A percentile compares a stretch with the other conserved stretches of the same genome.
phyloP scores from a whole-genome alignment of 2,797 vertebrate species.

The Staurois parvus region DNA sequence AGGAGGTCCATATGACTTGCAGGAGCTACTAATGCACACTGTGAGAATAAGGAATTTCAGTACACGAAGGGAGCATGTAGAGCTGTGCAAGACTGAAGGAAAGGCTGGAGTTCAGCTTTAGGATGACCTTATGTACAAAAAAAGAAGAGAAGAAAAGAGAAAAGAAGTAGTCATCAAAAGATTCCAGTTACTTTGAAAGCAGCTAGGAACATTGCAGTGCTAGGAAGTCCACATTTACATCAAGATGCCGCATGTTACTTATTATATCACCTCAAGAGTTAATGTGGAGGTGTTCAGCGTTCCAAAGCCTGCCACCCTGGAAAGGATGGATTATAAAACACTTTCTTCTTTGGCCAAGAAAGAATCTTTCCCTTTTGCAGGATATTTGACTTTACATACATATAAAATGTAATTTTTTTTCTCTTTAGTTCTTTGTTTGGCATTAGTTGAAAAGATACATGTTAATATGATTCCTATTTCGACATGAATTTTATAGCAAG shows the following conservation, averaged over 20 bases:
- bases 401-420: neutral
- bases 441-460: neutral
- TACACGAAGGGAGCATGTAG: no score
- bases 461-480: neutral
- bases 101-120: no score
- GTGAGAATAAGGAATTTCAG: no score
- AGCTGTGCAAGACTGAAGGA: no score
- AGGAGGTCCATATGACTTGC: no score
- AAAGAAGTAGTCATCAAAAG: slow-evolving; percentile 73
- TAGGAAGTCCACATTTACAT: slow-evolving; percentile 69
- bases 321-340: slow-evolving; percentile 53
- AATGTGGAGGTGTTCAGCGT: slow-evolving; percentile 61
- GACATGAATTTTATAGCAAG: neutral
- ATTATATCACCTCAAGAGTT: slow-evolving; percentile 73
- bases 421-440: neutral
- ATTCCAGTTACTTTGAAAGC: slow-evolving; percentile 81
- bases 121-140: no score
- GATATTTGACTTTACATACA: neutral
- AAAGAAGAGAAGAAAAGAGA: no score
- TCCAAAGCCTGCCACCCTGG: slow-evolving; percentile 37
- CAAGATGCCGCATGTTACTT: slow-evolving; percentile 75
- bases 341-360: slow-evolving; percentile 51
- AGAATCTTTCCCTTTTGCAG: slow-evolving; percentile 46
- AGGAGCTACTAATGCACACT: no score
- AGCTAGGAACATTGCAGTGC: slow-evolving; percentile 60